Evolutionary conservation across 1,140 invertebrate species (phyloP).

Genomic region (Drosophila willistoni): DNA sequence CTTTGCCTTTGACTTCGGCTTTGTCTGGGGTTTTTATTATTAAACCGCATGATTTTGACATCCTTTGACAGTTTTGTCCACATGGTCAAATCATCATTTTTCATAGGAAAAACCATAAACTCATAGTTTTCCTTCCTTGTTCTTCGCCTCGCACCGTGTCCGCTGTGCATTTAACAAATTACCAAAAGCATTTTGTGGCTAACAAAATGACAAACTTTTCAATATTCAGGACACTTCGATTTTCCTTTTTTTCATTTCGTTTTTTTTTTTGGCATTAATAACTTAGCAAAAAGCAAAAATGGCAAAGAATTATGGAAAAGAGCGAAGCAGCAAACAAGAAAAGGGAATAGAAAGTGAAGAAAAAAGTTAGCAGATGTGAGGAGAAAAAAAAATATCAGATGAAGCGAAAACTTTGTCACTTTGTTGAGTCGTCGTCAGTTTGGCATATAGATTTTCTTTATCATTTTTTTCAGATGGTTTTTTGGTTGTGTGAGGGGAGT

Average conservation of each 20-base stretch:
- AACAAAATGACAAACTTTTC: constrained; percentile 53
- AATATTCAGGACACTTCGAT: constrained; percentile 60
- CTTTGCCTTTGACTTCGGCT: constrained; percentile 27
- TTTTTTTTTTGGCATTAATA: constrained; percentile 54
- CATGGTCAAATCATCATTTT: constrained; percentile 77
- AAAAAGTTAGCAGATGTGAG: constrained; percentile 56
- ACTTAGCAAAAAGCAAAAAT: constrained; percentile 40
- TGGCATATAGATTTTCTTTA: constrained; percentile 48
- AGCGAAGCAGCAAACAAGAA: background rate
- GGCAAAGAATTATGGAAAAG: constrained; percentile 39
- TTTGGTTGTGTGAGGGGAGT: background rate
- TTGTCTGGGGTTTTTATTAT: constrained; percentile 53
- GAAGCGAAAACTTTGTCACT: constrained; percentile 56
- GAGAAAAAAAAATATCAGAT: constrained; percentile 16
- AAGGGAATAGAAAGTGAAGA: constrained; percentile 49
- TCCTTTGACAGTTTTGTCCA: constrained; percentile 77
- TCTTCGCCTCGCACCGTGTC: background rate
- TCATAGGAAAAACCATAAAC: constrained; percentile 63
- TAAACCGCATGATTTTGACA: constrained; percentile 78
- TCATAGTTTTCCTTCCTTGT: constrained; percentile 47
- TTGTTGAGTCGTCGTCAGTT: constrained; percentile 56
- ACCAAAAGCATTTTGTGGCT: constrained; percentile 48
- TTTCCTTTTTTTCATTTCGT: constrained; percentile 22
- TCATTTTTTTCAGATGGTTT: constrained; percentile 30
- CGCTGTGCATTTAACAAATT: constrained; percentile 67